phyloP scores from a whole-genome alignment of 37 sponge, comb jelly and placozoan species.

The Spongia lamella region DNA sequence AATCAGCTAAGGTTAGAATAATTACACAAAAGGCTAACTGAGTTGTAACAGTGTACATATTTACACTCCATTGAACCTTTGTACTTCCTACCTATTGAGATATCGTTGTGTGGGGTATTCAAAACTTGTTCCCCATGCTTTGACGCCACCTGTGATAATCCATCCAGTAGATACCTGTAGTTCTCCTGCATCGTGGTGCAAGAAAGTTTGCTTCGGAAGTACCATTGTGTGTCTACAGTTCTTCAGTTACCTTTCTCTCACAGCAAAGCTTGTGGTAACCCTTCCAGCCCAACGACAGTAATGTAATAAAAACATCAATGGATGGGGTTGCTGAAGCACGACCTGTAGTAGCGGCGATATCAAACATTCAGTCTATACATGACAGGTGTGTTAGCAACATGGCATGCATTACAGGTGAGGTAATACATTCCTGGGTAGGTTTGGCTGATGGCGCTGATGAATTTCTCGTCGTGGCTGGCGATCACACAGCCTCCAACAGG shows the following conservation, averaged over 20 bases:
- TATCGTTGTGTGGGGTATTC: constrained; percentile 81
- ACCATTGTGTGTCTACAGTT: neutral
- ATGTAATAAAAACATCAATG: constrained; percentile 93
- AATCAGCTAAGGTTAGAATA: too few species aligned
- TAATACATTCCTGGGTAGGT: constrained; percentile 84
- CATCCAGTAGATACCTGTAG: constrained; percentile 54
- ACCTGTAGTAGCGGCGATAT: constrained; percentile 42
- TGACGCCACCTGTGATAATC: constrained; percentile 58
- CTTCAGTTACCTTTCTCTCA: constrained; percentile 62
- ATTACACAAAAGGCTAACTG: too few species aligned
- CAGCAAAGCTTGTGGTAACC: constrained; percentile 68
- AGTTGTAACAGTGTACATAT: too few species aligned
- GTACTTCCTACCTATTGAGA: constrained; percentile 83
- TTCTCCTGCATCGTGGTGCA: constrained; percentile 55
- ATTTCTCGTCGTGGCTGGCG: constrained; percentile 59
- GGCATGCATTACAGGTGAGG: neutral
- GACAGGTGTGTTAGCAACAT: neutral
- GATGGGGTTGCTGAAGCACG: constrained; percentile 84
- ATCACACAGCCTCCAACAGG: constrained; percentile 96
- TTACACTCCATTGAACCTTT: constrained; percentile 1
- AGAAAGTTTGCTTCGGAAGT: too few species aligned
- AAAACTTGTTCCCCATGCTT: constrained; percentile 77
- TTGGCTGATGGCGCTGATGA: constrained; percentile 70
- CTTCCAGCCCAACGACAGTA: constrained; percentile 80
- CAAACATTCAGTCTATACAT: neutral